Percentiles rank a stretch among this genome's conserved stretches.
phyloP scores from a whole-genome alignment of 2,113 vertebrate genomes.

The Uria aalge region DNA sequence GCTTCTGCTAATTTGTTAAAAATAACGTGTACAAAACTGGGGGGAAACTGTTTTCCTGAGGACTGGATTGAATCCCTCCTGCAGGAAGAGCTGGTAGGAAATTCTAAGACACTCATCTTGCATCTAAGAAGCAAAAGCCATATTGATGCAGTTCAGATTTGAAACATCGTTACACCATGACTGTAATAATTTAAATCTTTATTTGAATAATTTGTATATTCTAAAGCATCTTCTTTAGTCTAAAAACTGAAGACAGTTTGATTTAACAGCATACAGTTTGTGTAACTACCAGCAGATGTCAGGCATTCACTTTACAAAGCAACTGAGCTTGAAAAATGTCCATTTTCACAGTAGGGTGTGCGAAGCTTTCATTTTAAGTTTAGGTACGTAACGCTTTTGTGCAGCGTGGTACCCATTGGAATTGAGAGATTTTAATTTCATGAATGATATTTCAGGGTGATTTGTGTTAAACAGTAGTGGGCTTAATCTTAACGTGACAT shows the following conservation, averaged over 20 bases:
- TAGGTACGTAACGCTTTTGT: not conserved
- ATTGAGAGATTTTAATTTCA: not conserved
- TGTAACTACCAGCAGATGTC: conserved; percentile 70
- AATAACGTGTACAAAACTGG: not conserved
- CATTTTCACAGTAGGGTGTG: not conserved
- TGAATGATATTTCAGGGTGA: not conserved
- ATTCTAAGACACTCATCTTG: not conserved
- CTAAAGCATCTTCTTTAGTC: not conserved
- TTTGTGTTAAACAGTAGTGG: not conserved
- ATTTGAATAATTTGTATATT: not conserved
- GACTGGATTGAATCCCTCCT: not conserved
- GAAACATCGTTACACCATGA: not conserved
- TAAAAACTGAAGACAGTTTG: not conserved
- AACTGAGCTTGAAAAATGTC: not conserved
- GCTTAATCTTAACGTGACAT: not conserved
- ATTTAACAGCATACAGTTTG: not conserved
- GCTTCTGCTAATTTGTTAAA: not conserved
- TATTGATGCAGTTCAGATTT: not conserved
- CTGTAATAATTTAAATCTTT: not conserved
- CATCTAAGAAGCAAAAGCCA: not conserved
- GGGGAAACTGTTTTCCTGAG: not conserved
- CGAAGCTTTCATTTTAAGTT: not conserved
- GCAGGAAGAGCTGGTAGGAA: not conserved
- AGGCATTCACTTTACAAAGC: conserved; percentile 35
- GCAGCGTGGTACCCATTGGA: not conserved